Percentiles rank a stretch among this genome's conserved stretches.
These are phyloP conservation scores for Macrocentrus cingulum DNA, from an alignment of 1,140 invertebrate species.

Conservation along the genomic window DNA sequence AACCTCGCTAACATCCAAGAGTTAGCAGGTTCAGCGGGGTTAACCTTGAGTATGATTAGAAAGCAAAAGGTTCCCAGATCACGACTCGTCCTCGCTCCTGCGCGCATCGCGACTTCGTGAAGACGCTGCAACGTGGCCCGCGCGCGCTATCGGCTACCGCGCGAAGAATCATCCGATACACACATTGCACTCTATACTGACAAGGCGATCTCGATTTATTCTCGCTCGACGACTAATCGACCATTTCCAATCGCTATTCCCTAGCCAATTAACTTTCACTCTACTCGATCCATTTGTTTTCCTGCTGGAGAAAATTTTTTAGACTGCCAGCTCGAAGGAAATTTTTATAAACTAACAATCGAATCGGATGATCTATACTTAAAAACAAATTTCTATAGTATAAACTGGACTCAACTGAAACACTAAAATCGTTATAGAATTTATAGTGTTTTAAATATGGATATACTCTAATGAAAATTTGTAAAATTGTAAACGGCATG, in stretches of 20 bases:
- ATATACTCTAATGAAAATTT: too few species aligned
- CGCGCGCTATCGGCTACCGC: slow-evolving; percentile 6
- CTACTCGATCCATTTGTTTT: too few species aligned
- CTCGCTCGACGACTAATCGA: neutral
- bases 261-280: slow-evolving; percentile 3
- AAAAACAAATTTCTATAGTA: too few species aligned
- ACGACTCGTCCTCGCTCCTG: slow-evolving; percentile 50
- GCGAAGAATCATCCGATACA: neutral
- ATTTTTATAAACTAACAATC: too few species aligned
- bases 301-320: too few species aligned
- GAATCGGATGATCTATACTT: too few species aligned
- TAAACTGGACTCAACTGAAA: too few species aligned
- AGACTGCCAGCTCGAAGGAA: too few species aligned
- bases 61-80: slow-evolving; percentile 50
- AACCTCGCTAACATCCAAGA: neutral
- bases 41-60: slow-evolving; percentile 55
- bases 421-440: too few species aligned
- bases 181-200: neutral
- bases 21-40: slow-evolving; percentile 42
- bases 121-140: neutral
- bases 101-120: slow-evolving; percentile 10
- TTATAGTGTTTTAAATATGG: too few species aligned
- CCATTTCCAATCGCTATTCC: slow-evolving; percentile 7
- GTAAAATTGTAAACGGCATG: too few species aligned
- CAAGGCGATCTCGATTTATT: slow-evolving; percentile 5